A percentile compares a stretch with the other conserved stretches of the same genome.
These are phyloP conservation scores for Lates calcarifer DNA, from an alignment of 2,113 vertebrate species.

Conservation along the genomic window DNA sequence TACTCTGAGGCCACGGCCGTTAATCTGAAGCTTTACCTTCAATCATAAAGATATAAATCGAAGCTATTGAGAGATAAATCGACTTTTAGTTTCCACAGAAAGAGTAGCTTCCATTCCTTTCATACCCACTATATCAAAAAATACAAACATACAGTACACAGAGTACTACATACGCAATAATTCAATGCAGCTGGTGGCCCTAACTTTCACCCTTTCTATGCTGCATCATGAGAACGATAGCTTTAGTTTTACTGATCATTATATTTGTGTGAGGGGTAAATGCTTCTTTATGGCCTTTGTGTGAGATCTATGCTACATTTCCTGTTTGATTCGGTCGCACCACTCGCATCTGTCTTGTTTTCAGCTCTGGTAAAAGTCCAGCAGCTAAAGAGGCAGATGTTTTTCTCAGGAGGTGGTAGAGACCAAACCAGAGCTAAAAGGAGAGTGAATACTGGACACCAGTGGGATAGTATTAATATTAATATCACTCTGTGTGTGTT, in stretches of 20 bases:
- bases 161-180: neutral
- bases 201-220: neutral
- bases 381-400: too few relatives aligned
- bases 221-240: neutral
- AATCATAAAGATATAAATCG: neutral
- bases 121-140: neutral
- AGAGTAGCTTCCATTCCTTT: neutral
- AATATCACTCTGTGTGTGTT: too few relatives aligned
- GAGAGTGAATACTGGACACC: neutral
- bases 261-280: too few relatives aligned
- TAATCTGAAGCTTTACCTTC: neutral
- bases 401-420: neutral
- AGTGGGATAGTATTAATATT: too few relatives aligned
- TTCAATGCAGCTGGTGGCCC: neutral
- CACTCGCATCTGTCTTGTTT: too few relatives aligned
- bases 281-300: neutral
- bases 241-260: too few relatives aligned
- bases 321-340: too few relatives aligned
- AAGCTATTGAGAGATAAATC: neutral
- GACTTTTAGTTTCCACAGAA: too few relatives aligned
- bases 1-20: neutral
- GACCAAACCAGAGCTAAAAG: neutral
- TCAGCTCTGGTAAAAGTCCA: too few relatives aligned
- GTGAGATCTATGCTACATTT: neutral
- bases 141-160: neutral